Conservation (phyloP, 2,888 invertebrate genomes). For the Amaurobius ferox region DNA sequence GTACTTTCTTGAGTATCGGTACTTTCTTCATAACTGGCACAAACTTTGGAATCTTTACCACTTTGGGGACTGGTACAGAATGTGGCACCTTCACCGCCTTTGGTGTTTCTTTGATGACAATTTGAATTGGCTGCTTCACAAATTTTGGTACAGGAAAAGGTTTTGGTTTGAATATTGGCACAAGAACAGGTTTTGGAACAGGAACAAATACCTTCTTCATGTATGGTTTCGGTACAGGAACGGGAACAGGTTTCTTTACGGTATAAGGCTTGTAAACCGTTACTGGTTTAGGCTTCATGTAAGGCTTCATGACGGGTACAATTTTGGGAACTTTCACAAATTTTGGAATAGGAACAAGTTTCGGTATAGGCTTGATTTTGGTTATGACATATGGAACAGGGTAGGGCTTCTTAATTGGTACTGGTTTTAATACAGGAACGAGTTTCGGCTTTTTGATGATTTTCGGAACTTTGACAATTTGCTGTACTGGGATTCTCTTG, state of each 20-base stretch:
- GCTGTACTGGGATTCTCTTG: conserved; percentile 33
- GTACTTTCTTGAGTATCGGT: conserved; percentile 39
- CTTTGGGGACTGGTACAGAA: conserved; percentile 41
- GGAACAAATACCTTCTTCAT: conserved; percentile 35
- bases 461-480: conserved; percentile 41
- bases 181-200: conserved; percentile 39
- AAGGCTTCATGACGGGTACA: conserved; percentile 43
- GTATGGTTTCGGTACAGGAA: conserved; percentile 57
- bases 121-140: conserved; percentile 57
- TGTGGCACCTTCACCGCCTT: conserved; percentile 36
- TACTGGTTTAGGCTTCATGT: conserved; percentile 46
- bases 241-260: conserved; percentile 48
- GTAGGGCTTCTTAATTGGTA: conserved; percentile 40
- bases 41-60: conserved; percentile 49
- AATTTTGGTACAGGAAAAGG: conserved; percentile 58
- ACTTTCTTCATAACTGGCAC: conserved; percentile 45
- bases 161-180: conserved; percentile 42
- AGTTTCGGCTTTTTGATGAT: conserved; percentile 53
- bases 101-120: conserved; percentile 45
- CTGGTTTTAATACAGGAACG: conserved; percentile 43
- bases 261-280: conserved; percentile 47
- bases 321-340: conserved; percentile 58
- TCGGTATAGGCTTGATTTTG: conserved; percentile 55
- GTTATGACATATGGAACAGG: conserved; percentile 50
- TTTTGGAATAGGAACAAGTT: conserved; percentile 59